Conservation (phyloP, 2,888 invertebrate species). For the Eupithecia vulgata region DNA sequence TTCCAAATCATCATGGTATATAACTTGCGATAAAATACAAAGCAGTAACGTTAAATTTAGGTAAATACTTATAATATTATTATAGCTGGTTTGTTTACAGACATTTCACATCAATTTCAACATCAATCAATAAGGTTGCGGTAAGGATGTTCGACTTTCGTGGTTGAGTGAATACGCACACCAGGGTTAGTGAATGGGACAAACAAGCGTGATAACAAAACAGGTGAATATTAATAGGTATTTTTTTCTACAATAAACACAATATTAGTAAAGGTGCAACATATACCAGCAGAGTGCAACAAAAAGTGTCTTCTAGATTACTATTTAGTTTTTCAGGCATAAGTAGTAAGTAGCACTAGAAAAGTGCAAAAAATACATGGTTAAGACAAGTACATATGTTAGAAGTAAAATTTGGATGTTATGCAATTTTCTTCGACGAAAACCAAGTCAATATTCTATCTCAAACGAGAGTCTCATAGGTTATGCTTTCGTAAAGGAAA, state of each 20-base stretch:
- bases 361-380: background rate
- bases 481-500: background rate
- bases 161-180: conserved; percentile 31
- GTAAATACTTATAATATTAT: no score
- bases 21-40: background rate
- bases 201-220: conserved; percentile 16
- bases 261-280: conserved; percentile 4
- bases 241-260: background rate
- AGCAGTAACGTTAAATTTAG: background rate
- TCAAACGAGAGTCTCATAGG: background rate
- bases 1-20: background rate
- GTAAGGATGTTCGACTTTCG: conserved; percentile 21
- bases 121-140: background rate
- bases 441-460: background rate
- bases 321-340: background rate
- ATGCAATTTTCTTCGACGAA: background rate
- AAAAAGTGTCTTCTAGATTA: background rate
- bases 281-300: conserved; percentile 6
- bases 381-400: background rate
- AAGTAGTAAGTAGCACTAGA: background rate
- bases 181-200: conserved; percentile 31
- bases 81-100: background rate
- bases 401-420: background rate
- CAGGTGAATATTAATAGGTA: background rate
- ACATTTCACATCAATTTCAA: background rate